Base-by-base conservation (phyloP, 1,140 invertebrate genomes). In the Trachymyrmex cornetzi region DNA sequence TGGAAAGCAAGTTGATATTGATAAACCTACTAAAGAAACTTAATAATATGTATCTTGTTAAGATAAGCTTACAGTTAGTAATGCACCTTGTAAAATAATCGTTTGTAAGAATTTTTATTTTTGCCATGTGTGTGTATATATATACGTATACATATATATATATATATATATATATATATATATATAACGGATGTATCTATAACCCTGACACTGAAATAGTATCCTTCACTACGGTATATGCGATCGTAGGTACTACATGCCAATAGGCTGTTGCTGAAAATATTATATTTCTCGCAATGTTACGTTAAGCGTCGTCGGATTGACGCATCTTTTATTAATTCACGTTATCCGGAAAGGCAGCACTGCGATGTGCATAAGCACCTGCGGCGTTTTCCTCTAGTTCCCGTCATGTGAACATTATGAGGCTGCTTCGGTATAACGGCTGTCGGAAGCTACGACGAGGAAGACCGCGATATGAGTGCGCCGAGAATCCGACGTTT, bases 381-480 rank as follows among this genome's bases (percentile, higher is more conserved):
- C 24, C 24, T 50, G 55, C 69, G 55, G 80, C 69, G 38, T 84
- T 84, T 84, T 27, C 69, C 80, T 69, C 53, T 61, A 61, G 84
- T 80, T 69, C 16, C 77, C 30, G 77, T 86, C 55, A 86, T 79
- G 64, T 50, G 84, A 86, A 86, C 66, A 81, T 81, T 86, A 80
- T 50, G 66, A 69, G 44, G 22, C 48, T 86, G 77, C 34, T 24
- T 82, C 38, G 30, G 19, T 66, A 48, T 53, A 80, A 14, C 22
- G 48, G 66, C 85, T 86, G 77, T 86, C 77, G 61, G 77, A 82
- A 86, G 24, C 64, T 64, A 48, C 57, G 80, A 75, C 55, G 80
- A 84, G 69, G n/a, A 85, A 80, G 74, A 66, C 82, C 30, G 55
- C 50, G 88, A 84, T 75, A 77, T 53, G 85, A 87, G 66, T 79